A percentile compares a stretch with the other conserved stretches of the same genome.
phyloP scores from a whole-genome alignment of 2,888 invertebrate genomes.

The Drosophila pseudotalamancana region DNA sequence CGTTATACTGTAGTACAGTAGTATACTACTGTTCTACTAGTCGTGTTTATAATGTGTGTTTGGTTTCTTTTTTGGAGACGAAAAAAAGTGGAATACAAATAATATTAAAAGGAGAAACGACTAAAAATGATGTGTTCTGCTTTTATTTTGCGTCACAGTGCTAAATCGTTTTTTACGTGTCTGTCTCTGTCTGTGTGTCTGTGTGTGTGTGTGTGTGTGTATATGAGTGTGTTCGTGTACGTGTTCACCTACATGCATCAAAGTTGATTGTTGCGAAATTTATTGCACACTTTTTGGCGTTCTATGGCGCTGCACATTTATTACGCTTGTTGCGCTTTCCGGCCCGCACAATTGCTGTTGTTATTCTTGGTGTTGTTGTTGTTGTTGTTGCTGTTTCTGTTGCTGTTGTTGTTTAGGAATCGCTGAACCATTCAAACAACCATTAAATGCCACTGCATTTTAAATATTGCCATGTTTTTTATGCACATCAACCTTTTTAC shows the following conservation, averaged over 20 bases:
- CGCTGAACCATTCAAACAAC: slow-evolving; percentile 75
- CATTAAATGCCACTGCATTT: slow-evolving; percentile 67
- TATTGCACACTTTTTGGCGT: slow-evolving; percentile 79
- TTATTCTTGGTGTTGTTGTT: slow-evolving; percentile 52
- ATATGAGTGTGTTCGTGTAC: slow-evolving; percentile 20
- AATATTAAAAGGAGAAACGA: slow-evolving; percentile 16
- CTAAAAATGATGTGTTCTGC: slow-evolving; percentile 73
- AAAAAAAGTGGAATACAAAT: slow-evolving; percentile 4
- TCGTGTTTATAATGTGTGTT: slow-evolving; percentile 49
- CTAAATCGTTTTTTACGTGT: slow-evolving; percentile 48
- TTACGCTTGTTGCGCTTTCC: slow-evolving; percentile 79
- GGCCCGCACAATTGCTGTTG: slow-evolving; percentile 5
- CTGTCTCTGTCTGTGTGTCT: slow-evolving; percentile 36
- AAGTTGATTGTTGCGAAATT: slow-evolving; percentile 80
- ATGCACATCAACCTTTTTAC: not conserved
- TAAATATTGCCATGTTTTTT: slow-evolving; percentile 42
- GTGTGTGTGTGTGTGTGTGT: slow-evolving; percentile 7
- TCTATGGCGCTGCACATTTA: slow-evolving; percentile 66
- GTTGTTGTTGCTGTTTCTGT: slow-evolving; percentile 48
- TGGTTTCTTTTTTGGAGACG: slow-evolving; percentile 12
- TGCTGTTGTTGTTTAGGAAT: slow-evolving; percentile 61
- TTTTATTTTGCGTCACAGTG: slow-evolving; percentile 29
- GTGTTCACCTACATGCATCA: slow-evolving; percentile 76
- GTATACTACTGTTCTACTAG: slow-evolving; percentile 23
- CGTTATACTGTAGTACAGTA: too few species aligned